Base-by-base conservation (phyloP, 1,140 invertebrate species). In the Leptonema lineaticorne region DNA sequence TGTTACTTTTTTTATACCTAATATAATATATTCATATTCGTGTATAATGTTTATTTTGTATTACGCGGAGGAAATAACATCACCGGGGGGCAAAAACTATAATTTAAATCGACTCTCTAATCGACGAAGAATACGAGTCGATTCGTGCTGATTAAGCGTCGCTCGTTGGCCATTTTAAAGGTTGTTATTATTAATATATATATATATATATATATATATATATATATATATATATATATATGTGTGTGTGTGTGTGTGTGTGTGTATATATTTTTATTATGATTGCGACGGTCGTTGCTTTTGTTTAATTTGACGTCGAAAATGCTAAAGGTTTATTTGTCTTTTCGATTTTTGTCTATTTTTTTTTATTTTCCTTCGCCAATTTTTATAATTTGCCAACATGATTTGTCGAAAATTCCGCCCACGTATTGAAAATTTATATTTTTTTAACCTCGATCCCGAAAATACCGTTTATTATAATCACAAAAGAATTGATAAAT, bases 1-100 rank as follows among this genome's bases (percentile, higher is more conserved):
- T n/a, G n/a, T n/a, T 14, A 14, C 1, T 53, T 53, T 53, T 53
- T 53, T 53, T 20, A 8, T 22, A 20, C 46, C 18, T 53, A 26
- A 53, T 53, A 26, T 26, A 48, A 8, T 46, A 46, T 46, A 9
- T 48, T 48, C 8, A 22, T 22, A 48, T 20, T 2, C 29, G 6
- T 9, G 1, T 48, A 20, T 57, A 57, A 57, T 28, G 22, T 53
- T 53, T 58, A 58, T 58, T 58, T 58, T 58, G 26, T 18, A 30
- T n/a, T 45, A 8, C 16, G 24, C 50, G 20, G 8, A 62, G 59
- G 59, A 62, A 62, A 62, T 62, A 62, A 41, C 59, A 62, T 62
- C 59, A 62, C 30, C 59, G 30, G 59, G 59, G 59, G 59, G 59
- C 50, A 53, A 53, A 53, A 53, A 53, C 1, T 24, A 53, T 53